Base-by-base conservation (phyloP, 2,113 vertebrate genomes). In the Stegostoma tigrinum region DNA sequence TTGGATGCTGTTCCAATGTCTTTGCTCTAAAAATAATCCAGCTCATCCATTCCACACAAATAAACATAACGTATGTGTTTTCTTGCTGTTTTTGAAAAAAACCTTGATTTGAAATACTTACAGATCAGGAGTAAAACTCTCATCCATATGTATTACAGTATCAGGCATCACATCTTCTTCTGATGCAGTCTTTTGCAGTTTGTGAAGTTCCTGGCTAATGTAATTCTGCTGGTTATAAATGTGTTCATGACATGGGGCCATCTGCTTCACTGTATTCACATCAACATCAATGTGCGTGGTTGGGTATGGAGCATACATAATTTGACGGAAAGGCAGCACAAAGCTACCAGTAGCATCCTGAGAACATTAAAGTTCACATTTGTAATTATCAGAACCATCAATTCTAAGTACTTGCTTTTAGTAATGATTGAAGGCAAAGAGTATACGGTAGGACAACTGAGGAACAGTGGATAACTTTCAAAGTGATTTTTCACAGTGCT, bases 281-380 rank as follows among this genome's bases (percentile, higher is more conserved):
- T 99, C 99, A 68, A 99, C 98, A 48, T 99, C 99, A 72, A 99
- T 99, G 96, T 99, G 99, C 0, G 99, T 99, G 96, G 98, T 99
- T 23, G 99, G 99, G 95, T 99, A 99, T 0, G 98, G 98, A 0
- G 99, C 99, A 96, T 99, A 99, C 97, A 99, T 99, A 87, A 99
- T 99, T 97, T 99, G 99, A 87, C 99, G 98, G 97, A 99, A 99
- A 3, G 99, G 99, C 91, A 99, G 97, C 52, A 99, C 99, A 96
- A 99, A 99, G 96, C 99, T 99, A 96, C 99, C 99, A 2, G 98
- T 98, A 96, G 99, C 98, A 97, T 99, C 99, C 99, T 99, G 97
- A 96, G 61, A 93, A 95, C 17, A 96, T 4, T 21, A 30, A 42
- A 34, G 0, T 21, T 72, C 30, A 95, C 14, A 83, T 48, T 48